These are phyloP conservation scores for Rhabditoides inermis DNA, from an alignment of 2,888 invertebrate species.

Conservation along the genomic window DNA sequence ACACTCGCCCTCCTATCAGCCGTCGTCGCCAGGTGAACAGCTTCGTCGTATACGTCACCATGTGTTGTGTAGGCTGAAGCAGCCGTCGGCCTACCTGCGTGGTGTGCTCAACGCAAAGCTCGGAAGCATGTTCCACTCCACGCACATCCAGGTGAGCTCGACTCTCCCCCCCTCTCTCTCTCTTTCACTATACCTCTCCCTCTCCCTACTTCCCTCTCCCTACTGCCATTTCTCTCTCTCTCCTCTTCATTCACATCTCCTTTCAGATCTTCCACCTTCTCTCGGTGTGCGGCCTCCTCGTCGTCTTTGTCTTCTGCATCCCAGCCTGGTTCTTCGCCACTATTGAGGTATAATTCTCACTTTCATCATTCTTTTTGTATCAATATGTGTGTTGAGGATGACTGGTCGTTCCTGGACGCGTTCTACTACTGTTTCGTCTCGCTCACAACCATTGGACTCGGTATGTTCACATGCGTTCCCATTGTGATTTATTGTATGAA, in stretches of 20 bases:
- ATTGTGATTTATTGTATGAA: too few relatives aligned
- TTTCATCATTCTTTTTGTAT: slow-evolving; percentile 60
- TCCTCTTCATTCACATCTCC: slow-evolving; percentile 1
- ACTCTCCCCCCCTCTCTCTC: too few relatives aligned
- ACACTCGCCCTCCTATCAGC: slow-evolving; percentile 75
- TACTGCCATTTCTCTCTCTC: neutral
- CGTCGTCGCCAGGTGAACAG: slow-evolving; percentile 69
- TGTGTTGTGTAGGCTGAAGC: slow-evolving; percentile 53
- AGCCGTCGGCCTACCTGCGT: slow-evolving; percentile 68
- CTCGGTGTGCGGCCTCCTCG: slow-evolving; percentile 59
- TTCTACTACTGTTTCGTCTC: slow-evolving; percentile 85
- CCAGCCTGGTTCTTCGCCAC: slow-evolving; percentile 70
- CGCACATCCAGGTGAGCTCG: slow-evolving; percentile 42
- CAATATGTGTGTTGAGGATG: slow-evolving; percentile 6
- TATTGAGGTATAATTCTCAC: slow-evolving; percentile 64
- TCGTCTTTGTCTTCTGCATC: slow-evolving; percentile 65
- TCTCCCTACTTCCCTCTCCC: slow-evolving; percentile 3
- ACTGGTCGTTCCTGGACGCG: slow-evolving; percentile 69
- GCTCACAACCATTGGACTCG: slow-evolving; percentile 77
- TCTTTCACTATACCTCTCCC: neutral
- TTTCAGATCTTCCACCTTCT: slow-evolving; percentile 57
- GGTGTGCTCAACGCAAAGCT: slow-evolving; percentile 66
- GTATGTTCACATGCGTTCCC: too few relatives aligned
- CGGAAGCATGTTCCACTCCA: slow-evolving; percentile 63
- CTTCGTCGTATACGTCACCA: neutral